A percentile compares a stretch with the other conserved stretches of the same genome.
phyloP scores from a whole-genome alignment of 2,888 invertebrate species.

The Ametastegia equiseti region DNA sequence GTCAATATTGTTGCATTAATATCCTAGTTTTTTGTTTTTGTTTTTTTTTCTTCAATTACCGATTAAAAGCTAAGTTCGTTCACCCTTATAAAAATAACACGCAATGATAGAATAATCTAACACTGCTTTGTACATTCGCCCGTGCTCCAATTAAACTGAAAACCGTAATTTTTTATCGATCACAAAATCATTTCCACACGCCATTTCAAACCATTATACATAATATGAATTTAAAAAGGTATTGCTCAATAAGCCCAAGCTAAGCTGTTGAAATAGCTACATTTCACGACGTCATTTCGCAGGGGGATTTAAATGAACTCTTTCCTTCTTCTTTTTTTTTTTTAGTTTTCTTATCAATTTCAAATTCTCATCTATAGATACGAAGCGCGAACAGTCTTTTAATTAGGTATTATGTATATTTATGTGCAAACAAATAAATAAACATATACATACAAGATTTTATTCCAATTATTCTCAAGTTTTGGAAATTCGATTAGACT shows the following conservation, averaged over 20 bases:
- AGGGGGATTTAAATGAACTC: background rate
- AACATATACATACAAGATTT: too few relatives aligned
- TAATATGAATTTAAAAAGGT: constrained; percentile 48
- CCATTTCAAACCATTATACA: constrained; percentile 47
- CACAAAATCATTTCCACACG: constrained; percentile 59
- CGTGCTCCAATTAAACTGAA: constrained; percentile 74
- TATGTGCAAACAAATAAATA: too few relatives aligned
- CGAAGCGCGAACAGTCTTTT: background rate
- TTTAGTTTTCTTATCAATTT: constrained; percentile 11
- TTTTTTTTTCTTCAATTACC: constrained; percentile 38
- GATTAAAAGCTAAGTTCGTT: constrained; percentile 53
- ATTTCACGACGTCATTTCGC: too few relatives aligned
- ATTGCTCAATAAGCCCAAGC: constrained; percentile 53
- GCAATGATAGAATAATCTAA: constrained; percentile 73
- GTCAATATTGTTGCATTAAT: constrained; percentile 44
- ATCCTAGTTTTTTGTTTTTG: constrained; percentile 11
- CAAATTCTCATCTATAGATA: constrained; percentile 12
- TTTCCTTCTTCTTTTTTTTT: too few relatives aligned
- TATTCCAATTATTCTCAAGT: background rate
- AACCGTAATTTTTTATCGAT: constrained; percentile 54
- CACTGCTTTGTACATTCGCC: constrained; percentile 76
- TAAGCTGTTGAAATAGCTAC: constrained; percentile 39
- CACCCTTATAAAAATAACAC: constrained; percentile 74
- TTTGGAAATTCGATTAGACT: constrained; percentile 3
- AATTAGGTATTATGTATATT: background rate